Evolutionary conservation across 2,113 vertebrate genomes (phyloP).

Genomic region (Tretioscincus oriximinensis): DNA sequence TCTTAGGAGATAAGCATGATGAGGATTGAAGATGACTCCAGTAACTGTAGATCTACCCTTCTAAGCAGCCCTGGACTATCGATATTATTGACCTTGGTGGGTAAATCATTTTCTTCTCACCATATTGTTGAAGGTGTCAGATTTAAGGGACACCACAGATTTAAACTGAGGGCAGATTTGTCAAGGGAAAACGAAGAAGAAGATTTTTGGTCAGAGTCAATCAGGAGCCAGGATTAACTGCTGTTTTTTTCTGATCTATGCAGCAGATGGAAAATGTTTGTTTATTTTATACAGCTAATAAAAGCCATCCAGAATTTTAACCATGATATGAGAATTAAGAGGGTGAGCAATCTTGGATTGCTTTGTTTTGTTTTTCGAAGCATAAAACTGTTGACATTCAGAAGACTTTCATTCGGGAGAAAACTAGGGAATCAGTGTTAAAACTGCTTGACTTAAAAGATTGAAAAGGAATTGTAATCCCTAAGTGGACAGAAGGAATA

Average conservation of each 20-base stretch:
- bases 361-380: too few species aligned
- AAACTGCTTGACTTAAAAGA: too few species aligned
- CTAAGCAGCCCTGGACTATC: conserved; percentile 33
- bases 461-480: too few species aligned
- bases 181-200: conserved; percentile 20
- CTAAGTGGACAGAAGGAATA: too few species aligned
- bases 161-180: conserved; percentile 35
- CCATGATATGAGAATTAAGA: conserved; percentile 28
- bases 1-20: neutral
- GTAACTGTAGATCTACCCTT: neutral
- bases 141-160: conserved; percentile 39
- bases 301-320: conserved; percentile 12
- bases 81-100: conserved; percentile 40
- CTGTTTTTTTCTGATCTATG: conserved; percentile 18
- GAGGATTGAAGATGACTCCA: neutral
- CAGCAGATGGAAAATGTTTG: conserved; percentile 6
- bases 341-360: neutral
- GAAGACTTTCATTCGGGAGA: too few species aligned
- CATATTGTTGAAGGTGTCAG: conserved; percentile 8
- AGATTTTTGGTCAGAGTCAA: conserved; percentile 16
- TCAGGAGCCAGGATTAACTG: conserved; percentile 32
- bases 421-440: too few species aligned
- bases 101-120: conserved; percentile 34
- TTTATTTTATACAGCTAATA: conserved; percentile 26
- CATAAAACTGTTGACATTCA: too few species aligned